These are phyloP conservation scores for Plodia interpunctella DNA, from an alignment of 1,140 invertebrate species.

Conservation along the genomic window DNA sequence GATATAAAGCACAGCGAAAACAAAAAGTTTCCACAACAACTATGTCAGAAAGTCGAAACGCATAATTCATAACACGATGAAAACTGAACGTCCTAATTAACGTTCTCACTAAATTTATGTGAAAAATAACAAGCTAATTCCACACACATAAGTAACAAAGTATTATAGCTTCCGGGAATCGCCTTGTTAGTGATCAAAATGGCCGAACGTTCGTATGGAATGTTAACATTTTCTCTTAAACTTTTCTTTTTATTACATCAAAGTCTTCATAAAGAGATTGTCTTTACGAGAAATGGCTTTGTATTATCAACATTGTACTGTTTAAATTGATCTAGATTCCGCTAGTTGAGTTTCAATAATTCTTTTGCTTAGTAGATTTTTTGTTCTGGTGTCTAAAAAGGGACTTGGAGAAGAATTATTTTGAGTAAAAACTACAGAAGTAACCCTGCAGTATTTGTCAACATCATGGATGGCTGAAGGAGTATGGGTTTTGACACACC, in stretches of 20 bases:
- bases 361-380: slow-evolving; percentile 29
- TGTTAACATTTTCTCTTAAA: slow-evolving; percentile 51
- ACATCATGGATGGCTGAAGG: too few relatives aligned
- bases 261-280: slow-evolving; percentile 50
- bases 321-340: not conserved
- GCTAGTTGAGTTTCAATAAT: not conserved
- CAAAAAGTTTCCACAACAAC: not conserved
- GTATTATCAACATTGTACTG: slow-evolving; percentile 4
- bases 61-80: slow-evolving; percentile 25
- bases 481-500: too few relatives aligned
- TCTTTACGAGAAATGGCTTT: slow-evolving; percentile 7
- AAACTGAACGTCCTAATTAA: slow-evolving; percentile 35
- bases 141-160: slow-evolving; percentile 48
- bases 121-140: slow-evolving; percentile 49
- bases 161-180: slow-evolving; percentile 60
- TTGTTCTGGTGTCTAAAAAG: slow-evolving; percentile 22
- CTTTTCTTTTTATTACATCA: slow-evolving; percentile 54
- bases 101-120: slow-evolving; percentile 36
- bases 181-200: slow-evolving; percentile 60
- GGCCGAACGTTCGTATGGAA: slow-evolving; percentile 46
- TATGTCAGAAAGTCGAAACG: slow-evolving; percentile 40
- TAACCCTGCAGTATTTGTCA: too few relatives aligned
- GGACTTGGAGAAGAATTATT: slow-evolving; percentile 4
- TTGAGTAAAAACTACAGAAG: too few relatives aligned
- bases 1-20: not conserved